Evolutionary conservation across 2,797 vertebrate species (phyloP).

Genomic region (Rhodeus uyekii): DNA sequence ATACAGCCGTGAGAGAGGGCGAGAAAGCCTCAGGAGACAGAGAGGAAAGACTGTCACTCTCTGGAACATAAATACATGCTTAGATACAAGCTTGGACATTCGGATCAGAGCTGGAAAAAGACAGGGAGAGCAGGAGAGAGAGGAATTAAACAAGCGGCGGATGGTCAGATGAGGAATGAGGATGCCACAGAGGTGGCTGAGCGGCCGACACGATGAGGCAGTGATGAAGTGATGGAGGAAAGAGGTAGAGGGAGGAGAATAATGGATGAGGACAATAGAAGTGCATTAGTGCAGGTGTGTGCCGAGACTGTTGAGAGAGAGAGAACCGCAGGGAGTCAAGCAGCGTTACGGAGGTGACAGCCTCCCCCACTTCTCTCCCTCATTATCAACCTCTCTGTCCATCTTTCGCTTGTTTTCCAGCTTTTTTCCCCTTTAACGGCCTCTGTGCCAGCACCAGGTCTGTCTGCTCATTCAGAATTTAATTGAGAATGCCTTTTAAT

Average conservation of each 20-base stretch:
- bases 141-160: conserved; percentile 40
- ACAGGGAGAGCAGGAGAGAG: conserved; percentile 52
- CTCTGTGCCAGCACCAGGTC: background rate
- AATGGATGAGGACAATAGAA: conserved; percentile 83
- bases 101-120: conserved; percentile 56
- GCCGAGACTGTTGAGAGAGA: conserved; percentile 42
- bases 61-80: conserved; percentile 32
- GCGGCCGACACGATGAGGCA: conserved; percentile 64
- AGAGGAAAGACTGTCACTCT: conserved; percentile 34
- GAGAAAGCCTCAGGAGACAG: conserved; percentile 34
- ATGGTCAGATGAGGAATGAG: conserved; percentile 69
- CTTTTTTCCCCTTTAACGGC: conserved; percentile 29
- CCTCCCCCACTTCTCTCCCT: conserved; percentile 32
- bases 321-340: conserved; percentile 51
- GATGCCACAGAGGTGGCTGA: conserved; percentile 67
- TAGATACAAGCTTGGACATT: conserved; percentile 36
- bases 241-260: conserved; percentile 67
- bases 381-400: conserved; percentile 41
- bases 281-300: conserved; percentile 75
- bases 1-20: background rate
- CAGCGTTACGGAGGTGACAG: conserved; percentile 52
- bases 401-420: conserved; percentile 36
- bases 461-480: background rate
- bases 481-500: conserved; percentile 9
- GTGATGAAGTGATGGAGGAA: conserved; percentile 73